These are phyloP conservation scores for Mesocentrotus franciscanus DNA, from an alignment of 53 echinoderm and acorn worm genomes.

Conservation along the genomic window DNA sequence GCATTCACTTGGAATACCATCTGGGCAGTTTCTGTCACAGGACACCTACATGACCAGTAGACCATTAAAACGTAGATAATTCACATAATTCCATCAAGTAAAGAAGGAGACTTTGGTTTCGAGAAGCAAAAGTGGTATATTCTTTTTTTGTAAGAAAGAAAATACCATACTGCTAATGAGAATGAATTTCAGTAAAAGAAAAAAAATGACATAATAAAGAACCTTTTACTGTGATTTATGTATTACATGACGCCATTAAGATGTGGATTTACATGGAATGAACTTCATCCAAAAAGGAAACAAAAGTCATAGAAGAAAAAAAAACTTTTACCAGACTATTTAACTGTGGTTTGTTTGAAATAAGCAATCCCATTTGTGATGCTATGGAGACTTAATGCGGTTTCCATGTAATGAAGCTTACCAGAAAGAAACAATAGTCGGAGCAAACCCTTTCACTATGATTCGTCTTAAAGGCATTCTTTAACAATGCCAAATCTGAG, in stretches of 20 bases:
- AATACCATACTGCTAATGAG: neutral
- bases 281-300: neutral
- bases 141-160: neutral
- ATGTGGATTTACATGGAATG: neutral
- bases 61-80: no score
- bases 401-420: no score
- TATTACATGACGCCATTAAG: neutral
- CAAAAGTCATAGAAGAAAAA: neutral
- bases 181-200: neutral
- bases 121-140: neutral
- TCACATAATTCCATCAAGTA: neutral
- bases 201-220: neutral
- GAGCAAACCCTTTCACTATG: neutral
- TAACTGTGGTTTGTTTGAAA: no score
- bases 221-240: neutral
- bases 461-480: neutral
- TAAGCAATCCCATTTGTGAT: no score
- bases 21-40: neutral
- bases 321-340: no score
- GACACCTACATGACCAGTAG: no score
- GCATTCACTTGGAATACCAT: neutral
- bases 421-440: no score
- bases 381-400: no score
- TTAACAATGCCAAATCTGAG: no score
- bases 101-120: neutral